Evolutionary conservation across 2,888 invertebrate genomes (phyloP), one percentile per base, ranked within the genome.

Genomic region (Therioaphis trifolii): DNA sequence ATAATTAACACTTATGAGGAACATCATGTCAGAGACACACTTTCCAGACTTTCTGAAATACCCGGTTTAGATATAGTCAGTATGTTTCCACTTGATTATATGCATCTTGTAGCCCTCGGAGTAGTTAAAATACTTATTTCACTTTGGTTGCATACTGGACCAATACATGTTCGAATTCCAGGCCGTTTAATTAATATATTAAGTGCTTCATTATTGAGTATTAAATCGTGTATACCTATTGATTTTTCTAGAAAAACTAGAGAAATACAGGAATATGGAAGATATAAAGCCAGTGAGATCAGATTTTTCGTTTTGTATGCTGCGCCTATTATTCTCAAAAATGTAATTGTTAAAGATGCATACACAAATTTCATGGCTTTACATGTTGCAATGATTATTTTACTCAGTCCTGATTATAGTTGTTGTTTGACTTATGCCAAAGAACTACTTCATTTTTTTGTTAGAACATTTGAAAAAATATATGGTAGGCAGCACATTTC

Each of bases 221-320:
- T 71, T 18, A 71, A 49, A 24, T 49, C 49, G 18, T 7, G 5
- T 24, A 71, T 71, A 15, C 15, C 71, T 2, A 27, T 27, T 15
- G 71, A 71, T 49, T 71, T 71, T 49, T 18, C 27, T 18, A 68
- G 68, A n/a, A 21, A 68, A 68, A 68, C 43, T 7, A 43, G 43
- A 43, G 11, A 7, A 43, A 43, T 43, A 43, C 4, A 43, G 4
- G 43, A 71, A 18, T 27, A 49, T 49, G 49, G 49, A 15, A 43
- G 71, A 27, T 49, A 68, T 40, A 40, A 68, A 69, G 43, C 69
- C 21, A 69, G 43, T 46, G 69, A 69, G 27, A 7, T 69, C 43
- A 69, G 69, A 46, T 69, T 69, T 69, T 63, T 69, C 24, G 4
- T 24, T 24, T 1, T 46, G 43, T 69, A 46, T 69, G 9, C 46